Conservation (phyloP, 1,140 invertebrate species). For the Ooceraea biroi region DNA sequence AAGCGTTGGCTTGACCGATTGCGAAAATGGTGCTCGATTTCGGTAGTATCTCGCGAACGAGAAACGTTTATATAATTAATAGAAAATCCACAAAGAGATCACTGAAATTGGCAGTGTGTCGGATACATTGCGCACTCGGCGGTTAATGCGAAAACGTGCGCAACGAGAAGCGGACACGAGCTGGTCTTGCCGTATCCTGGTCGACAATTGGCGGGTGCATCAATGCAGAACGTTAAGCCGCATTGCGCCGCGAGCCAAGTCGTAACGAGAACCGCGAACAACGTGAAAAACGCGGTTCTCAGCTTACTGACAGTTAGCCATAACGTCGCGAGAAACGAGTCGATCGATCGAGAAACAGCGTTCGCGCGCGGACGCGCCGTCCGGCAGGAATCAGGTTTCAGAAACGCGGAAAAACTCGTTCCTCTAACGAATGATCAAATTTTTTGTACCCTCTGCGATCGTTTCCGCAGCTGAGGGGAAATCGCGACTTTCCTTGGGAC, state of each 20-base stretch:
- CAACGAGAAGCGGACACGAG: too few relatives aligned
- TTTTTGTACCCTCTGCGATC: not conserved
- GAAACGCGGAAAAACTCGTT: constrained; percentile 31
- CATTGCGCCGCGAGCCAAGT: constrained; percentile 24
- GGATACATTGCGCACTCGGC: not conserved
- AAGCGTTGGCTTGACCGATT: not conserved
- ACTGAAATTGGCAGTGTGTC: not conserved
- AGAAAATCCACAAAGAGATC: not conserved
- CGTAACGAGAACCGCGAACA: constrained; percentile 41
- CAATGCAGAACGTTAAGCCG: constrained; percentile 45
- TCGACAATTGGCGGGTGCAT: constrained; percentile 46
- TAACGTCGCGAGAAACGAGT: constrained; percentile 33
- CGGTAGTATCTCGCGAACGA: too few relatives aligned
- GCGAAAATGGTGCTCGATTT: not conserved
- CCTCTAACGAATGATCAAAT: constrained; percentile 14
- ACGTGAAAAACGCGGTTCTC: constrained; percentile 44
- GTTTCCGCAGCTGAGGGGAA: not conserved
- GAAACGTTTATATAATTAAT: not conserved
- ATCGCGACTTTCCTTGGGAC: constrained; percentile 19
- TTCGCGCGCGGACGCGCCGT: not conserved
- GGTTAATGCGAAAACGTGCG: constrained; percentile 23
- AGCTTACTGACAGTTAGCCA: constrained; percentile 38
- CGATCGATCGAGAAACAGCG: constrained; percentile 11
- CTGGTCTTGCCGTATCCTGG: constrained; percentile 5
- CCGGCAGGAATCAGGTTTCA: constrained; percentile 1